Conservation (phyloP, 1,140 invertebrate genomes). For the Holcopasites calliopsidis region DNA sequence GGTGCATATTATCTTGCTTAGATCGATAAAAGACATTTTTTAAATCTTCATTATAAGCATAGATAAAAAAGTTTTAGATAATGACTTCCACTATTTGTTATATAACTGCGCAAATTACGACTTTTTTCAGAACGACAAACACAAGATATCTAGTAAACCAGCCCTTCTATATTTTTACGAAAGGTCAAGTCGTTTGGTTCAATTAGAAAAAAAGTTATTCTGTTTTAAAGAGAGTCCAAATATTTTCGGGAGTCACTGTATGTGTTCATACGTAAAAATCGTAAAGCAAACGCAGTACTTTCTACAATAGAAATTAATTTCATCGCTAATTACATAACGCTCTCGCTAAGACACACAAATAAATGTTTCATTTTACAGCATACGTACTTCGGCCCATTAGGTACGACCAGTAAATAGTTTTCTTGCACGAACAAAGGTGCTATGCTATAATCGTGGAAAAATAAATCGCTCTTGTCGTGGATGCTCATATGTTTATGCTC, state of each 20-base stretch:
- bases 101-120: too few relatives aligned
- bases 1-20: too few relatives aligned
- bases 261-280: not conserved
- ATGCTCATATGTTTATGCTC: conserved; percentile 91
- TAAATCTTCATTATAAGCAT: too few relatives aligned
- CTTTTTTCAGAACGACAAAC: too few relatives aligned
- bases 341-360: not conserved
- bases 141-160: too few relatives aligned
- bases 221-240: not conserved
- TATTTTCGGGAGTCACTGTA: too few relatives aligned
- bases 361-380: not conserved
- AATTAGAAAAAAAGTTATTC: too few relatives aligned
- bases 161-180: too few relatives aligned
- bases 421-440: conserved; percentile 98
- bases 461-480: conserved; percentile 93
- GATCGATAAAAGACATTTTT: too few relatives aligned
- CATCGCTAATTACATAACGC: not conserved
- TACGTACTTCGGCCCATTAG: conserved; percentile 84
- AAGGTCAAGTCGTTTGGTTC: too few relatives aligned
- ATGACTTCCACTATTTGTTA: too few relatives aligned
- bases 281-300: not conserved
- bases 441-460: conserved; percentile 98
- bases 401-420: conserved; percentile 92
- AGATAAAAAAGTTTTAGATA: too few relatives aligned
- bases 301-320: not conserved